Evolutionary conservation across 2,888 invertebrate genomes (phyloP), one percentile per base, ranked within the genome.

Genomic region (Morinoia aosen): DNA sequence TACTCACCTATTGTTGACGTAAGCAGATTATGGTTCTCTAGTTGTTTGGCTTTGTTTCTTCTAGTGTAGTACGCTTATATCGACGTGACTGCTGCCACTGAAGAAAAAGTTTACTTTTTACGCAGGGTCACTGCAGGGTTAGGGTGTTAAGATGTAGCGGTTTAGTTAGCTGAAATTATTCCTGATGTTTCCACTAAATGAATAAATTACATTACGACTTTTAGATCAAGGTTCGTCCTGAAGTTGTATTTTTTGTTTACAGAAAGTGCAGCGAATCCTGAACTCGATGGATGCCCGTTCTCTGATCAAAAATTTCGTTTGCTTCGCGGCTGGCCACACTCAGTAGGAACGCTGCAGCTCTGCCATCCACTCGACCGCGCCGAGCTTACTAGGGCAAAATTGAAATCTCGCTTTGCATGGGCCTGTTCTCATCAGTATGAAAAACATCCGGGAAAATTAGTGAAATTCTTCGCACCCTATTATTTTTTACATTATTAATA

Each of bases 251-350:
- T 57, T 25, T 93, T 57, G 3, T 93, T 33, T 33, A 39, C 95
- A 95, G 95, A 95, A n/a, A 40, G 58, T 39, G 57, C 48, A 95
- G 40, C 61, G 64, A 39, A 48, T 95, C 64, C 3, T 95, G 61
- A 64, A 95, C 61, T 95, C 95, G 5, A 33, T 95, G 58, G 95
- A 95, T 39, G 16, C 95, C 10, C 58, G 58, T 14, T 19, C 64
- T 11, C 57, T 95, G 56, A 40, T 95, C 61, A 95, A 64, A 48
- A 33, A 64, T 8, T 95, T 95, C 95, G 95, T 95, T n/a, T 95
- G 95, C 64, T 95, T 19, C 40, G 93, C 93, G 5, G 93, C 93
- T 11, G 93, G 93, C 33, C 57, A 57, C 76, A 33, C 76, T 8
- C 25, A 76, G 76, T 76, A 76, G 33, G 25, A 2, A 19, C 76